Base-by-base conservation (phyloP, 2,888 invertebrate genomes). In the Trachelus troglodyta region DNA sequence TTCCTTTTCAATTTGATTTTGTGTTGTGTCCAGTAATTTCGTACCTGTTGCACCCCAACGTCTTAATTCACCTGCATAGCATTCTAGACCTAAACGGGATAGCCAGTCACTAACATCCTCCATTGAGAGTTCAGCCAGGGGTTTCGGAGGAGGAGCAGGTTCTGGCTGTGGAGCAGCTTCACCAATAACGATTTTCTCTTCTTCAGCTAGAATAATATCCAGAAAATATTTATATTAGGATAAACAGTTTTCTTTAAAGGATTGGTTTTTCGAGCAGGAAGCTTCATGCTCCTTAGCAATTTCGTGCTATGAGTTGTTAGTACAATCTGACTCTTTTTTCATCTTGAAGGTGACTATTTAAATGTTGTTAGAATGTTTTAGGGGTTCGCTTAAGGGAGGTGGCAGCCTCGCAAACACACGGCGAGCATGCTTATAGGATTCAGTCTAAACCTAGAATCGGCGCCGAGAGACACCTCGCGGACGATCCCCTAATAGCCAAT, bases 1-100 rank as follows among this genome's bases (percentile, higher is more conserved):
- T 88, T 97, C 97, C 88, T 98, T 98, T 91, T 99, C 99, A 69
- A 99, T 94, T 85, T 98, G 96, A 83, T 94, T 93, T 11, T 95
- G 94, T 0, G 96, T 94, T 11, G 97, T 96, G 84, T 95, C 94
- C 74, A 97, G 94, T 69, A 99, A 92, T 82, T 97, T 96, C 15
- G 95, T 93, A 11, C 97, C 95, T 68, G 94, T 94, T 82, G 95
- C 95, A 1, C 98, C 94, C 97, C 98, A 98, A 77, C 96, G 93
- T 85, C 96, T 95, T 30, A 96, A 95, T 80, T 97, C 96, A 0
- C 94, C 93, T 71, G 95, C 94, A 91, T 98, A 98, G 88, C 94
- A 93, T 79, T 96, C 96, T 11, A 98, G 92, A 0, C 95, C 97
- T 77, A 96, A 92, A 87, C 94, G 95, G 83, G 95, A 94, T 68